phyloP scores from a whole-genome alignment of 1,140 invertebrate genomes.

The Tachypleus tridentatus region DNA sequence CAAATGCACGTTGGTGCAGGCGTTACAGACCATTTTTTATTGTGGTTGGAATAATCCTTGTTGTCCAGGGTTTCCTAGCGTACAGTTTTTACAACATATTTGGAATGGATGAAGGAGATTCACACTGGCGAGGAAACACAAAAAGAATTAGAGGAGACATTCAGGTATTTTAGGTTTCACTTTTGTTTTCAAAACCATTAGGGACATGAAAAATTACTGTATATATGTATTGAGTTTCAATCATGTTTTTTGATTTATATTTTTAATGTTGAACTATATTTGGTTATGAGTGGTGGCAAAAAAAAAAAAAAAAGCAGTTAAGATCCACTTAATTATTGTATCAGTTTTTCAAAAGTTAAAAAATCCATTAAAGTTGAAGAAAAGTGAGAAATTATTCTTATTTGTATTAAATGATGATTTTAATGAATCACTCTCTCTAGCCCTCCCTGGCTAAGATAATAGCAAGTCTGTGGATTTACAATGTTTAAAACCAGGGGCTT shows the following conservation, averaged over 20 bases:
- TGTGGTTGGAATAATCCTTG: conserved; percentile 1
- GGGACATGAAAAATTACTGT: no score
- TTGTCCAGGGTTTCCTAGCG: conserved; percentile 4
- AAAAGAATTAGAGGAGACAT: background rate
- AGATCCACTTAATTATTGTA: background rate
- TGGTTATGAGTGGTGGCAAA: background rate
- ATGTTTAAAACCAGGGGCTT: no score
- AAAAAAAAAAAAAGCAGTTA: background rate
- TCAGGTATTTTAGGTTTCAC: background rate
- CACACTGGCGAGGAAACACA: background rate
- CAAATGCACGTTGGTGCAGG: background rate
- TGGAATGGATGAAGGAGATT: background rate
- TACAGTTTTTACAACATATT: conserved; percentile 5
- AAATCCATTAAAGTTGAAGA: background rate
- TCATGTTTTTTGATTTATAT: background rate
- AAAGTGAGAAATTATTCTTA: no score
- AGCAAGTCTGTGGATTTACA: no score
- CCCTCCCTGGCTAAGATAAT: no score
- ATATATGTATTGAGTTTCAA: background rate
- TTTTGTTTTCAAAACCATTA: no score
- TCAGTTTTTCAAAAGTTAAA: background rate
- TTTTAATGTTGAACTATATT: background rate
- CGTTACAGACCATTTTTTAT: conserved; percentile 2
- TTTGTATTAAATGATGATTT: no score
- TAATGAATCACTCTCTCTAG: no score